Conservation (phyloP, 2,888 invertebrate species). For the Nycteola revayana region DNA sequence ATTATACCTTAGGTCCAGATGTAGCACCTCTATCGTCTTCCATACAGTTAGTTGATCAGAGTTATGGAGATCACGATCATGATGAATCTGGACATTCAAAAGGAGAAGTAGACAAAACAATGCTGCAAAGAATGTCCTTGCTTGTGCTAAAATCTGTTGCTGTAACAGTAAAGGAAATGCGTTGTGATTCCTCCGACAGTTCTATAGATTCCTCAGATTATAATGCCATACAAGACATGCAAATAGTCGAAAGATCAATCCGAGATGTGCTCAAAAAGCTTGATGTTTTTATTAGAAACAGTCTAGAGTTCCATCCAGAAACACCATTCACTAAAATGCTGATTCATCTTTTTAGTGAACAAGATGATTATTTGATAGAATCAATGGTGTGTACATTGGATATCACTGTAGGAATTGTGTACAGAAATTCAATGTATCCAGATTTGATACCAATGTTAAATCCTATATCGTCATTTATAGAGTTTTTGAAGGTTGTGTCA, state of each 20-base stretch:
- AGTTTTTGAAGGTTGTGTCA: conserved; percentile 91
- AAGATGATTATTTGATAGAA: conserved; percentile 95
- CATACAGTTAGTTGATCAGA: conserved; percentile 70
- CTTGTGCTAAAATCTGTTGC: conserved; percentile 94
- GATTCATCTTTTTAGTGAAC: conserved; percentile 93
- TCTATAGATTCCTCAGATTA: conserved; percentile 92
- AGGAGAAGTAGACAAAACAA: conserved; percentile 86
- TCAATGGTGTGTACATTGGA: conserved; percentile 96
- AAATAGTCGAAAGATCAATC: conserved; percentile 92
- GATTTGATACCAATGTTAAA: conserved; percentile 91
- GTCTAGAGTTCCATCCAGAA: conserved; percentile 93
- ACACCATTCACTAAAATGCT: conserved; percentile 94
- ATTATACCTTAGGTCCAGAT: conserved; percentile 64
- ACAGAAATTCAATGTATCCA: conserved; percentile 90
- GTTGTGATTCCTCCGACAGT: conserved; percentile 92
- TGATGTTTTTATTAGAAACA: conserved; percentile 90
- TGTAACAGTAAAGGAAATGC: conserved; percentile 93
- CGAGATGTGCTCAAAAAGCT: conserved; percentile 91
- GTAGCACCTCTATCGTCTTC: conserved; percentile 57
- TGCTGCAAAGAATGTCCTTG: conserved; percentile 93
- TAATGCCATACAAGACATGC: conserved; percentile 94
- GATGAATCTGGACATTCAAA: conserved; percentile 60
- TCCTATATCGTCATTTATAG: conserved; percentile 93
- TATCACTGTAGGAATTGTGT: conserved; percentile 92
- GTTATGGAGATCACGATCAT: conserved; percentile 69